phyloP scores from a whole-genome alignment of 2,797 vertebrate genomes.

The Sebastiscus albofasciatus region DNA sequence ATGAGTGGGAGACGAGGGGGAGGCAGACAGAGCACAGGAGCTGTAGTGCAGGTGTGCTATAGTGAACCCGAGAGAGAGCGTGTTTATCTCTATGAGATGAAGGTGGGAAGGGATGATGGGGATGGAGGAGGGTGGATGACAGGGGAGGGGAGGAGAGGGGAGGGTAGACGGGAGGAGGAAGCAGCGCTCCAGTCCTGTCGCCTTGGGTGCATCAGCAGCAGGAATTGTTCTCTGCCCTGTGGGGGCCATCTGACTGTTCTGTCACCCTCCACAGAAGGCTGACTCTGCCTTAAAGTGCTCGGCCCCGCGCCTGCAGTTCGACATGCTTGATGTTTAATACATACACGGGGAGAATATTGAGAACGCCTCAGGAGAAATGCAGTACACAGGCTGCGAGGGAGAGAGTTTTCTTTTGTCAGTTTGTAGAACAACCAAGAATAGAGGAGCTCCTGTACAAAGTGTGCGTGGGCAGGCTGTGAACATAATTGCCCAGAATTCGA shows the following conservation, averaged over 20 bases:
- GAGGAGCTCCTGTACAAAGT: constrained; percentile 48
- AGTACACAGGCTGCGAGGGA: constrained; percentile 36
- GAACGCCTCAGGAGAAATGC: constrained; percentile 51
- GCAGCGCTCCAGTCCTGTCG: constrained; percentile 66
- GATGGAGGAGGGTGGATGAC: constrained; percentile 43
- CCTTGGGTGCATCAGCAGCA: constrained; percentile 76
- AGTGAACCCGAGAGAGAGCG: constrained; percentile 29
- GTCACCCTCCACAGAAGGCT: constrained; percentile 74
- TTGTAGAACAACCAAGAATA: constrained; percentile 61
- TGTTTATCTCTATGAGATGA: constrained; percentile 38
- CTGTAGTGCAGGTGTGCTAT: constrained; percentile 35
- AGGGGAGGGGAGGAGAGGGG: neutral
- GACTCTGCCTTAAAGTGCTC: constrained; percentile 69
- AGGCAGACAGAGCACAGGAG: neutral
- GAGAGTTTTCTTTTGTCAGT: constrained; percentile 35
- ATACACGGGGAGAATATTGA: constrained; percentile 61
- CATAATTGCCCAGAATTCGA: constrained; percentile 56
- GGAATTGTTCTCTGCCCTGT: constrained; percentile 70
- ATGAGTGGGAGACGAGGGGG: neutral
- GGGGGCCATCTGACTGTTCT: constrained; percentile 75
- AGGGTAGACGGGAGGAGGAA: constrained; percentile 8
- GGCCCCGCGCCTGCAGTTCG: constrained; percentile 46
- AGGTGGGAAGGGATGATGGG: constrained; percentile 43
- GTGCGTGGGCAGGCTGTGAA: constrained; percentile 46
- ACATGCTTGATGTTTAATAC: constrained; percentile 76